phyloP scores from a whole-genome alignment of 2,113 vertebrate species.

The Crotalus horridus region DNA sequence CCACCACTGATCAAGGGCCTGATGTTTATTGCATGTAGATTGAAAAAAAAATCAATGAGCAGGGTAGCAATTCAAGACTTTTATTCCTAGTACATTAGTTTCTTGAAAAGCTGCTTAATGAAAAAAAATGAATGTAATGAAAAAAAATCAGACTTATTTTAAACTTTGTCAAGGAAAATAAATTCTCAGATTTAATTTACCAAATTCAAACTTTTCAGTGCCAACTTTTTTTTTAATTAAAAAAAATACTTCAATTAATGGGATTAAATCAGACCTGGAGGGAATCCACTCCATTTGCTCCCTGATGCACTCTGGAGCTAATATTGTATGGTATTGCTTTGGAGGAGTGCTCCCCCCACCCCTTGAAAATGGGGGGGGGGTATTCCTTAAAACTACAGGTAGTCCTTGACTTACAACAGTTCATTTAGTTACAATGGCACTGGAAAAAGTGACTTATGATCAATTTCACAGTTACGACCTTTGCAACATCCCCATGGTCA shows the following conservation, averaged over 20 bases:
- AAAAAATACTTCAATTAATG: neutral
- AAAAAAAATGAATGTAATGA: neutral
- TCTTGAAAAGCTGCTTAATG: neutral
- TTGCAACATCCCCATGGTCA: no score
- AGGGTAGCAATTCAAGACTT: neutral
- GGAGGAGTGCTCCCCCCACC: neutral
- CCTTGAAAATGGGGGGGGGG: neutral
- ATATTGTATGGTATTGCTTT: neutral
- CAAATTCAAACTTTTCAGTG: neutral
- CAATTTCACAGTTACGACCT: no score
- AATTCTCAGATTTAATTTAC: neutral
- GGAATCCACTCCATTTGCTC: neutral
- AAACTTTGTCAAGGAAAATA: neutral
- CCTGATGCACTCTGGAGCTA: neutral
- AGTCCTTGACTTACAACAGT: no score
- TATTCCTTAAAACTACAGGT: neutral
- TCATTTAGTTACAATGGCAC: no score
- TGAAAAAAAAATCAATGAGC: neutral
- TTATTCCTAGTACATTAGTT: neutral
- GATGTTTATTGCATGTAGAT: neutral
- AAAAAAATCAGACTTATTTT: neutral
- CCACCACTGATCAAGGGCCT: neutral
- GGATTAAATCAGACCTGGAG: neutral
- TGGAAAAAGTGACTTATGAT: no score
- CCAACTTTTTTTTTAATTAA: neutral